A percentile compares a stretch with the other conserved stretches of the same genome.
Evolutionary conservation across 1,140 invertebrate genomes (phyloP).

Genomic region (Euwallacea fornicatus): DNA sequence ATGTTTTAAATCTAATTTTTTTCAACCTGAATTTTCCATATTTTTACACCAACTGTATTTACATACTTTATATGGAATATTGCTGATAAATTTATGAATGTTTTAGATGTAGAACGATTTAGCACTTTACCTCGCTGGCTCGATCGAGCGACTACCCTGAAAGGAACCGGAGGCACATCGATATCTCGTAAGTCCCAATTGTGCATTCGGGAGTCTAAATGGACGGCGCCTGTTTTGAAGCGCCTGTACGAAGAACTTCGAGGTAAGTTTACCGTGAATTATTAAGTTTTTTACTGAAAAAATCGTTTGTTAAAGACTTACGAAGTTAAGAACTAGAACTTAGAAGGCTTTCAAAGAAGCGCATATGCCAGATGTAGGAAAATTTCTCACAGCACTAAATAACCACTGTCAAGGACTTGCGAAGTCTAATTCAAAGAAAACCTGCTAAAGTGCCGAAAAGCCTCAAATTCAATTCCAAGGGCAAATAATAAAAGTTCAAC

Average conservation of each 20-base stretch:
- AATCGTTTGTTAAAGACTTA: conserved; percentile 8
- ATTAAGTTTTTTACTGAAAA: neutral
- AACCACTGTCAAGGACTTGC: conserved; percentile 61
- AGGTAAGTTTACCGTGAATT: conserved; percentile 49
- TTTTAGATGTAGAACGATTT: conserved; percentile 48
- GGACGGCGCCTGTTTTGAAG: conserved; percentile 63
- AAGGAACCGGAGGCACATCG: conserved; percentile 31
- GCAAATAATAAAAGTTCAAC: too few species aligned
- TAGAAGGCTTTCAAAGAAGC: conserved; percentile 23
- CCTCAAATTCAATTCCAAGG: too few species aligned
- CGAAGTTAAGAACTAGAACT: conserved; percentile 34
- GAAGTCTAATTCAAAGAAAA: too few species aligned
- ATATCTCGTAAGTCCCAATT: conserved; percentile 45
- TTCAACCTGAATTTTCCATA: too few species aligned
- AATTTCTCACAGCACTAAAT: conserved; percentile 58
- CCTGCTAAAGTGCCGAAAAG: conserved; percentile 64
- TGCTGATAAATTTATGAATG: neutral
- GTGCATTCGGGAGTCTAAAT: conserved; percentile 63
- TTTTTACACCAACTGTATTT: neutral
- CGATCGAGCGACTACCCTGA: conserved; percentile 43
- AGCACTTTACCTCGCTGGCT: conserved; percentile 50
- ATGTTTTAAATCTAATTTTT: too few species aligned
- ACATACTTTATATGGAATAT: neutral
- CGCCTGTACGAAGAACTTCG: conserved; percentile 61
- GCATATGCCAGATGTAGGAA: conserved; percentile 61